A percentile compares a stretch with the other conserved stretches of the same genome.
phyloP scores from a whole-genome alignment of 1,140 invertebrate genomes.

The Pararge aegeria region DNA sequence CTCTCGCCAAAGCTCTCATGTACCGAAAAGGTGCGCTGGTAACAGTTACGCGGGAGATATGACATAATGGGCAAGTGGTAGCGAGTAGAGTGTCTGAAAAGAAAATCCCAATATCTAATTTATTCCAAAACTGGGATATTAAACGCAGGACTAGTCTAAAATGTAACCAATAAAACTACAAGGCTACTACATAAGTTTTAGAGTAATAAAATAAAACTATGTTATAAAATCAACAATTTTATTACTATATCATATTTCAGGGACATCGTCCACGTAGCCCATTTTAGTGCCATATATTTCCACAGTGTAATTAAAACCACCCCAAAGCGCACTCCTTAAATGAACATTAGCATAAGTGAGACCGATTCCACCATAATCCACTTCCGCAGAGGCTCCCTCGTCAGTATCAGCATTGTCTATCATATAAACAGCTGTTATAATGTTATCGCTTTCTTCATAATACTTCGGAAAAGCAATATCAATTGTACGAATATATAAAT shows the following conservation, averaged over 20 bases:
- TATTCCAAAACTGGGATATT: no score
- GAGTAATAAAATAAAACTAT: neutral
- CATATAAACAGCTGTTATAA: conserved; percentile 38
- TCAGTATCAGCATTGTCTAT: conserved; percentile 35
- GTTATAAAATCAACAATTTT: neutral
- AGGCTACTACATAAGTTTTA: no score
- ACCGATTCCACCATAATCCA: conserved; percentile 48
- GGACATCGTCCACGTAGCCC: neutral
- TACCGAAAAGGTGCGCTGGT: no score
- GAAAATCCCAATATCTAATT: no score
- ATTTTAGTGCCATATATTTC: conserved; percentile 42
- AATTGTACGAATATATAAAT: conserved; percentile 32
- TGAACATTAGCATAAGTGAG: conserved; percentile 42
- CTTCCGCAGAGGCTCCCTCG: conserved; percentile 34
- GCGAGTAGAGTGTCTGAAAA: no score
- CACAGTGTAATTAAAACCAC: conserved; percentile 47
- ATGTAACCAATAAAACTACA: no score
- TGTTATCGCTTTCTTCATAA: conserved; percentile 38
- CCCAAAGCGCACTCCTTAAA: conserved; percentile 42
- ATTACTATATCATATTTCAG: neutral
- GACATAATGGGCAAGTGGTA: no score
- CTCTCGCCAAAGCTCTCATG: no score
- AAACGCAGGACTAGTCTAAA: no score
- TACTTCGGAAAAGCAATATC: conserved; percentile 50
- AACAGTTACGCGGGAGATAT: no score